These are phyloP conservation scores for Sibirionetta formosa DNA, from an alignment of 2,797 vertebrate species.

Conservation along the genomic window DNA sequence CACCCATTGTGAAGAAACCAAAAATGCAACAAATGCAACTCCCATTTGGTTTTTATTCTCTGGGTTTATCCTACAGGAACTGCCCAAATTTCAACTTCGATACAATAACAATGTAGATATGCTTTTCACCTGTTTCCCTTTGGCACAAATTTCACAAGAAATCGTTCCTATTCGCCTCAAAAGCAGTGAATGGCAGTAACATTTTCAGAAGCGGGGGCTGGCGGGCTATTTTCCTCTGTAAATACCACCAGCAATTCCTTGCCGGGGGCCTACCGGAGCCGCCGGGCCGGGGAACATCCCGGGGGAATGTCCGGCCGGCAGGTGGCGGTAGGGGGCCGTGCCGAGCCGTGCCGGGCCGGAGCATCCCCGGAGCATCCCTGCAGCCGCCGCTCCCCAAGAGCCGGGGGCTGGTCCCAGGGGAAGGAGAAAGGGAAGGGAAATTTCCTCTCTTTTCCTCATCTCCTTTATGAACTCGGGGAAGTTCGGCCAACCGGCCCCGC, in stretches of 20 bases:
- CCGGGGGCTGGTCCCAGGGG: accelerated
- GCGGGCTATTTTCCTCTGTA: background rate
- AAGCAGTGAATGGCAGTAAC: accelerated
- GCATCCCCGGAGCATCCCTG: too few relatives aligned
- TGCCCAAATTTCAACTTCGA: background rate
- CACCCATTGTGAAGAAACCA: background rate
- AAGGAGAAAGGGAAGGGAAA: accelerated
- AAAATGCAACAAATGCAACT: background rate
- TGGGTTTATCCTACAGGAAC: background rate
- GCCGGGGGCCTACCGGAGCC: background rate
- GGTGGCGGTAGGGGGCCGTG: background rate
- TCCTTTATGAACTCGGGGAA: accelerated
- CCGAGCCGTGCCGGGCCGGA: background rate
- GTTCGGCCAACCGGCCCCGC: background rate
- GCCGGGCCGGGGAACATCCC: background rate
- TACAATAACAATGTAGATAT: background rate
- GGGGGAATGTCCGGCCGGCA: background rate
- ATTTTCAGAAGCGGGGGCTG: background rate
- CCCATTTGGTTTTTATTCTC: accelerated
- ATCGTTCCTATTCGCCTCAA: background rate
- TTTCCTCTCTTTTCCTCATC: background rate
- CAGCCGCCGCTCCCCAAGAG: background rate
- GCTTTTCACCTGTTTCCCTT: background rate
- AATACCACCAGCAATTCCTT: background rate
- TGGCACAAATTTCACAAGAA: background rate